These are phyloP conservation scores for Eristalinus aeneus DNA, from an alignment of 2,888 invertebrate species.

Conservation along the genomic window DNA sequence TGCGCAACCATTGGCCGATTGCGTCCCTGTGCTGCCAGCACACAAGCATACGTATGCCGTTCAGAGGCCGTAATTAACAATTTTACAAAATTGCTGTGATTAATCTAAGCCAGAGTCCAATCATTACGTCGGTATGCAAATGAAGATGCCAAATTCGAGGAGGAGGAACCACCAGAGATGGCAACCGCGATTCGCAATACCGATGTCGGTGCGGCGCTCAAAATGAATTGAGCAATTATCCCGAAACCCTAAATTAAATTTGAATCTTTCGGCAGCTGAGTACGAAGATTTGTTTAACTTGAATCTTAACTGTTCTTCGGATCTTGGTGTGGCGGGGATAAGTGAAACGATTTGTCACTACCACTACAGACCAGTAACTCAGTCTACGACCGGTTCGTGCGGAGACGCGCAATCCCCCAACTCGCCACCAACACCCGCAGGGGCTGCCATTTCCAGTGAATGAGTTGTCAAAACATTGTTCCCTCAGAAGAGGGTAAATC, in stretches of 20 bases:
- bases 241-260: constrained; percentile 9
- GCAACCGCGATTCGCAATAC: neutral
- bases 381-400: neutral
- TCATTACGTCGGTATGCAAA: constrained; percentile 30
- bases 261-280: constrained; percentile 10
- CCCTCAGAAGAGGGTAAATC: constrained; percentile 1
- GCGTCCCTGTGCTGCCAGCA: neutral
- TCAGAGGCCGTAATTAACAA: constrained; percentile 29
- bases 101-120: constrained; percentile 12
- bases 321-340: constrained; percentile 7
- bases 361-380: neutral
- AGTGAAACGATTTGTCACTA: constrained; percentile 55
- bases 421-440: neutral
- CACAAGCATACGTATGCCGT: neutral
- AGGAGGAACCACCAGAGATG: neutral
- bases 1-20: neutral
- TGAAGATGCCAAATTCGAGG: constrained; percentile 25
- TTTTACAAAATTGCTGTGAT: constrained; percentile 53
- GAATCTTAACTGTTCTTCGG: constrained; percentile 15
- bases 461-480: constrained; percentile 58
- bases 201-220: neutral
- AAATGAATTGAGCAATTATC: constrained; percentile 46
- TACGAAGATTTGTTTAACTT: neutral
- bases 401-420: neutral
- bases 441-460: constrained; percentile 21